These are phyloP conservation scores for Lepus timidus DNA, from an alignment of 2,113 vertebrate genomes.

Conservation along the genomic window DNA sequence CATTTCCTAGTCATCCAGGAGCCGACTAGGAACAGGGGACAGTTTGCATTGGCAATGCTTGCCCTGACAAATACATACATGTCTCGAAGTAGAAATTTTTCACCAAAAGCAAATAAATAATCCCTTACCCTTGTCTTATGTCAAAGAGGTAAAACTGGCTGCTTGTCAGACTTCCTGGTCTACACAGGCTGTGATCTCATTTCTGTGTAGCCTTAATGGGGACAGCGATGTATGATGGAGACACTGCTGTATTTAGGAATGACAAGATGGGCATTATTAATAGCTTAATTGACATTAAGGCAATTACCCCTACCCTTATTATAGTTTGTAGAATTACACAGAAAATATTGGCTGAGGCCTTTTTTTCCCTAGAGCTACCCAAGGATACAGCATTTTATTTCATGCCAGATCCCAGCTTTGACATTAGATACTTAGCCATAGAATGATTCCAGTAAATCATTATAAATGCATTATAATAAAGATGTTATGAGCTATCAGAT, in stretches of 20 bases:
- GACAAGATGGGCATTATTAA: slow-evolving; percentile 90
- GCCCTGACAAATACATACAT: neutral
- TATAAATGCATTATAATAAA: slow-evolving; percentile 93
- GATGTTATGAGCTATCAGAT: slow-evolving; percentile 89
- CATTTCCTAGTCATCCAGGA: neutral
- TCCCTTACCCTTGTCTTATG: neutral
- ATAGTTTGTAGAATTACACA: slow-evolving; percentile 88
- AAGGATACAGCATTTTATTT: slow-evolving; percentile 89
- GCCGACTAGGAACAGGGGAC: neutral
- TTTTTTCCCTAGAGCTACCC: slow-evolving; percentile 89
- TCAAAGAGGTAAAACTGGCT: slow-evolving; percentile 58
- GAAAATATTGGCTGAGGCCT: slow-evolving; percentile 85
- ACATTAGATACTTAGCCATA: slow-evolving; percentile 90
- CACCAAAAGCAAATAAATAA: slow-evolving; percentile 60
- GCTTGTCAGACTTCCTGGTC: slow-evolving; percentile 67
- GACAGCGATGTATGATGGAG: slow-evolving; percentile 83
- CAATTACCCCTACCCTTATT: slow-evolving; percentile 89
- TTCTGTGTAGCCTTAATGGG: slow-evolving; percentile 78
- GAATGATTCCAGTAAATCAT: slow-evolving; percentile 91
- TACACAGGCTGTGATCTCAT: slow-evolving; percentile 83
- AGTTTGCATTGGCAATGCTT: neutral
- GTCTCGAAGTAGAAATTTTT: slow-evolving; percentile 24
- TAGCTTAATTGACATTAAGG: slow-evolving; percentile 92
- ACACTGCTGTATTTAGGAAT: slow-evolving; percentile 87
- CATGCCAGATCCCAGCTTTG: slow-evolving; percentile 86